Percentiles rank a stretch among this genome's conserved stretches.
Conservation (phyloP, 92 coral and sea anemone genomes). For the Plumapathes pennacea region DNA sequence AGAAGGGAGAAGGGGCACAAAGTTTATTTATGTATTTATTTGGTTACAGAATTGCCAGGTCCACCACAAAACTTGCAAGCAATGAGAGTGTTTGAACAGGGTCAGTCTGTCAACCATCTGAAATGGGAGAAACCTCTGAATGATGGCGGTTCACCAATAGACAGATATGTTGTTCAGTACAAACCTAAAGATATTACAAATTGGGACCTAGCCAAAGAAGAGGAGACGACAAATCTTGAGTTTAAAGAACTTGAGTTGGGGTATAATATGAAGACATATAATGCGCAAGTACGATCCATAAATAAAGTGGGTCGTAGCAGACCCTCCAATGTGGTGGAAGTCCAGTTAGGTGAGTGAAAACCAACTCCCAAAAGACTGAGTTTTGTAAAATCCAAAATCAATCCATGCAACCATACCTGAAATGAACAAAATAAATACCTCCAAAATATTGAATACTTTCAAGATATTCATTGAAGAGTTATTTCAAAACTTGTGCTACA, state of each 20-base stretch:
- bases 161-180: slow-evolving; percentile 32
- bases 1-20: too few relatives aligned
- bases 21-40: too few relatives aligned
- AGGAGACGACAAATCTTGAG: slow-evolving; percentile 4
- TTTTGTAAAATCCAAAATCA: too few relatives aligned
- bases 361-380: too few relatives aligned
- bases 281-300: slow-evolving; percentile 41
- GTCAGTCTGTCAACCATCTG: slow-evolving; percentile 6
- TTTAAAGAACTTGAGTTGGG: slow-evolving; percentile 14
- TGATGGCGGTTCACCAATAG: slow-evolving; percentile 46
- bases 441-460: too few relatives aligned
- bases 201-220: slow-evolving; percentile 46
- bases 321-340: slow-evolving; percentile 41
- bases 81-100: slow-evolving; percentile 19
- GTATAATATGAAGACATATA: slow-evolving; percentile 37
- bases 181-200: slow-evolving; percentile 30
- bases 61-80: slow-evolving; percentile 49
- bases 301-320: slow-evolving; percentile 53
- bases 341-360: slow-evolving; percentile 48
- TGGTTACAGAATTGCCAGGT: slow-evolving; percentile 44
- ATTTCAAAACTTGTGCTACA: too few relatives aligned
- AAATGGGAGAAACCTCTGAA: slow-evolving; percentile 41
- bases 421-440: too few relatives aligned
- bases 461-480: too few relatives aligned
- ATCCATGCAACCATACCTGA: too few relatives aligned